These are phyloP conservation scores for Copidosoma aretas DNA, from an alignment of 2,888 invertebrate genomes.

Conservation along the genomic window DNA sequence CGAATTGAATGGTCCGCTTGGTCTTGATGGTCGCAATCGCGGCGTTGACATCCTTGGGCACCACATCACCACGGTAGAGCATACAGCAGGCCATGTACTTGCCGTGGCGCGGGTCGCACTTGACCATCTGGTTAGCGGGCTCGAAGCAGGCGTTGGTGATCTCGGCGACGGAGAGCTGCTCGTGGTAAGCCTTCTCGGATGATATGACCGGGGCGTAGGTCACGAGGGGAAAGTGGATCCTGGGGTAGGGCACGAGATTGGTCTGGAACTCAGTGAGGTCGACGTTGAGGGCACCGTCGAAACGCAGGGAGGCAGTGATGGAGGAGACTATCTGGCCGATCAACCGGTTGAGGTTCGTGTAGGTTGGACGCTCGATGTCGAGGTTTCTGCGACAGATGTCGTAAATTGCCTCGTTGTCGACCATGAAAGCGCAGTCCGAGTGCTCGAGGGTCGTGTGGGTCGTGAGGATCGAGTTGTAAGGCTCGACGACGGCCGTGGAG, in stretches of 20 bases:
- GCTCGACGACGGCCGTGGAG: slow-evolving; percentile 90
- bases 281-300: slow-evolving; percentile 92
- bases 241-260: slow-evolving; percentile 92
- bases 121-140: slow-evolving; percentile 94
- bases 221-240: slow-evolving; percentile 93
- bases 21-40: slow-evolving; percentile 95
- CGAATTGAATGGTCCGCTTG: slow-evolving; percentile 91
- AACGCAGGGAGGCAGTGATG: slow-evolving; percentile 90
- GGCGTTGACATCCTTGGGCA: slow-evolving; percentile 93
- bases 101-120: slow-evolving; percentile 90
- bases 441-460: slow-evolving; percentile 96
- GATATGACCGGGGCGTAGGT: slow-evolving; percentile 92
- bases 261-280: slow-evolving; percentile 95
- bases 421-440: slow-evolving; percentile 97
- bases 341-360: slow-evolving; percentile 94
- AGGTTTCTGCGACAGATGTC: slow-evolving; percentile 93
- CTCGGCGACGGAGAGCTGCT: slow-evolving; percentile 88
- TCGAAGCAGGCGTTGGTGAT: slow-evolving; percentile 96
- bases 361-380: slow-evolving; percentile 95
- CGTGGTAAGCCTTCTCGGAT: slow-evolving; percentile 94
- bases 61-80: slow-evolving; percentile 93
- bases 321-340: slow-evolving; percentile 94
- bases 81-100: slow-evolving; percentile 97
- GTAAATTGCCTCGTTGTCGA: slow-evolving; percentile 88
- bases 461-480: slow-evolving; percentile 95